Evolutionary conservation across 2,888 invertebrate genomes (phyloP).

Genomic region (Agonopterix arenella): DNA sequence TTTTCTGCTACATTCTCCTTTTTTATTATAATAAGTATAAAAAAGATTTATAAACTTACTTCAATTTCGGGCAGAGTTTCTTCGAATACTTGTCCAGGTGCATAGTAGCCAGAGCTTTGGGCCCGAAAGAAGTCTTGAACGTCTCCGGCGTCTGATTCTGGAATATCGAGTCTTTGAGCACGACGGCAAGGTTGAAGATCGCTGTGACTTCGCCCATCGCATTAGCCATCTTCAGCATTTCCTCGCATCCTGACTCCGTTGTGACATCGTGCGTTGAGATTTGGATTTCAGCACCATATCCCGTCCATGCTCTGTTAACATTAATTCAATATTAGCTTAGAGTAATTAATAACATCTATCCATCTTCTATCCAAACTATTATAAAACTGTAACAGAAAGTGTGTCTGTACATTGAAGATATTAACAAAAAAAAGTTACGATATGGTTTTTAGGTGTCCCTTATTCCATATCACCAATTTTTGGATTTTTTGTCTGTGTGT

Average conservation of each 20-base stretch:
- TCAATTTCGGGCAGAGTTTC: conserved; percentile 52
- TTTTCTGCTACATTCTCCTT: no score
- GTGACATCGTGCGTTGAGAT: conserved; percentile 85
- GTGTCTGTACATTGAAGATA: no score
- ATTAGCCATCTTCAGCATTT: conserved; percentile 80
- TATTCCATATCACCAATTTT: no score
- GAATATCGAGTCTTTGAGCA: conserved; percentile 84
- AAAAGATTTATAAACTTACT: conserved; percentile 35
- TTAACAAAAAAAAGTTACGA: no score
- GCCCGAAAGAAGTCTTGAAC: conserved; percentile 81
- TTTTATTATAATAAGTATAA: no score
- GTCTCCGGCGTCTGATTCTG: conserved; percentile 84
- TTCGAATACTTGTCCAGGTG: conserved; percentile 80
- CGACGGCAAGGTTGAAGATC: conserved; percentile 93
- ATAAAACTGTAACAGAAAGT: no score
- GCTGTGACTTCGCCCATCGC: conserved; percentile 84
- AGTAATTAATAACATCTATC: no score
- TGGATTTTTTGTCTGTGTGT: no score
- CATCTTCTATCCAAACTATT: no score
- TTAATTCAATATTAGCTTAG: not conserved
- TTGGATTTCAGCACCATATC: conserved; percentile 81
- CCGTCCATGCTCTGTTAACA: conserved; percentile 79
- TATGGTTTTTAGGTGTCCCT: no score
- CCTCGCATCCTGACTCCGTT: conserved; percentile 81
- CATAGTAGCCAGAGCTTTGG: conserved; percentile 89